Evolutionary conservation across 2,888 invertebrate genomes (phyloP).

Genomic region (Plagodis dolabraria): DNA sequence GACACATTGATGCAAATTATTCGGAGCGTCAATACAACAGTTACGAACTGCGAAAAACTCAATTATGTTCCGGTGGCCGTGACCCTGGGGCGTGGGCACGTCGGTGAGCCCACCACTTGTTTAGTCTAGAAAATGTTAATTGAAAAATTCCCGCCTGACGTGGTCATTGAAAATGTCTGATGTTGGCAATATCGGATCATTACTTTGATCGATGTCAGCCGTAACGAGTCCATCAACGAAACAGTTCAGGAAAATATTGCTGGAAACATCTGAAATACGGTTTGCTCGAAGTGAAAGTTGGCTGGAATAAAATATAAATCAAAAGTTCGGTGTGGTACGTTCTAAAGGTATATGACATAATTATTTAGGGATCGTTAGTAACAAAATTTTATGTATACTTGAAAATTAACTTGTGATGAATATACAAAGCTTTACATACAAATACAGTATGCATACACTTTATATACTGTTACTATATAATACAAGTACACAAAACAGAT

Average conservation of each 20-base stretch:
- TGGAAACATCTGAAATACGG: constrained; percentile 22
- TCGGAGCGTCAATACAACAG: background rate
- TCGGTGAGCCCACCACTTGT: constrained; percentile 10
- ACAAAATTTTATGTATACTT: no score
- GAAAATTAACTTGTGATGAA: no score
- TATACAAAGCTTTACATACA: no score
- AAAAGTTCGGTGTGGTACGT: background rate
- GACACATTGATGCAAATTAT: background rate
- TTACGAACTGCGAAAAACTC: background rate
- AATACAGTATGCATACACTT: no score
- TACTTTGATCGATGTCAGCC: constrained; percentile 30
- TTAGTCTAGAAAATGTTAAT: constrained; percentile 23
- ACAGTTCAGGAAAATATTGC: constrained; percentile 27
- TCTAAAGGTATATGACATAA: background rate
- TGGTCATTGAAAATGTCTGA: constrained; percentile 21
- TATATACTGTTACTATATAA: no score
- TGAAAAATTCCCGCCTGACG: constrained; percentile 19
- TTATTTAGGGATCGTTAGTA: no score
- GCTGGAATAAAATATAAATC: background rate
- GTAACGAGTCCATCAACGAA: constrained; percentile 32
- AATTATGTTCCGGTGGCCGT: background rate
- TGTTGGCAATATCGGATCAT: constrained; percentile 28
- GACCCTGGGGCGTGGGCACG: background rate
- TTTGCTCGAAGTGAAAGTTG: constrained; percentile 1
- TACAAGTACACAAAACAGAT: no score